phyloP scores from a whole-genome alignment of 2,113 vertebrate species.

The Sialia sialis region DNA sequence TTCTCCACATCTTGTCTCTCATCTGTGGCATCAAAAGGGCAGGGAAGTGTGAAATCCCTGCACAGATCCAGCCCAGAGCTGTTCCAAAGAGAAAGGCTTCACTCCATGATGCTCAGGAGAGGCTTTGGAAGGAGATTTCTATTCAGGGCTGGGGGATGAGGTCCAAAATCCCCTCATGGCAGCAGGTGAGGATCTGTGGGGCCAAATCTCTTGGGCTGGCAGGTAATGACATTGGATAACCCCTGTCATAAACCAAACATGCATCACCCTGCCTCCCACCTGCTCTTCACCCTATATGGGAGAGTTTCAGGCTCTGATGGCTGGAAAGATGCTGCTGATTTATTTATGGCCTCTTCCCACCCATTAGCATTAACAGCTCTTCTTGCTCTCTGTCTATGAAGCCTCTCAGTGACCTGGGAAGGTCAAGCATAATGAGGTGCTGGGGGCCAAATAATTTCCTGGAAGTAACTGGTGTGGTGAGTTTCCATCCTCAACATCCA shows the following conservation, averaged over 20 bases:
- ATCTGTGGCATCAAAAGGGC: accelerated
- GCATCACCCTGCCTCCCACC: neutral
- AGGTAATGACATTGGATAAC: neutral
- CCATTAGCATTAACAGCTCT: slow-evolving; percentile 22
- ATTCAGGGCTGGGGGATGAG: neutral
- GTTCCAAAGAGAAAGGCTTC: neutral
- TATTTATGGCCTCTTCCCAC: slow-evolving; percentile 54
- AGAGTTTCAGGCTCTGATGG: neutral
- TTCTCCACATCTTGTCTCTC: neutral
- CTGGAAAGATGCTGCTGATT: slow-evolving; percentile 31
- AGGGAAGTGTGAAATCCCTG: neutral
- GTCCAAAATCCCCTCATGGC: neutral
- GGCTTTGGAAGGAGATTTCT: neutral
- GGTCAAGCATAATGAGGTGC: neutral
- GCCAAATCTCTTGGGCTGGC: neutral
- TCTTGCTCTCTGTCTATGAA: accelerated
- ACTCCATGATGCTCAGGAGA: accelerated
- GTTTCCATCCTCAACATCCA: neutral
- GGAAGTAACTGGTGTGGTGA: neutral
- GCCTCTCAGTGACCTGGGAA: neutral
- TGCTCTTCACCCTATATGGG: accelerated
- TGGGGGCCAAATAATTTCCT: neutral
- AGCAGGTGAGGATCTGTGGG: neutral
- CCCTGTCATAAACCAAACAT: neutral
- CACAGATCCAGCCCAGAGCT: neutral